Evolutionary conservation across 2,113 vertebrate genomes (phyloP).

Genomic region (Micronycteris hirsuta): DNA sequence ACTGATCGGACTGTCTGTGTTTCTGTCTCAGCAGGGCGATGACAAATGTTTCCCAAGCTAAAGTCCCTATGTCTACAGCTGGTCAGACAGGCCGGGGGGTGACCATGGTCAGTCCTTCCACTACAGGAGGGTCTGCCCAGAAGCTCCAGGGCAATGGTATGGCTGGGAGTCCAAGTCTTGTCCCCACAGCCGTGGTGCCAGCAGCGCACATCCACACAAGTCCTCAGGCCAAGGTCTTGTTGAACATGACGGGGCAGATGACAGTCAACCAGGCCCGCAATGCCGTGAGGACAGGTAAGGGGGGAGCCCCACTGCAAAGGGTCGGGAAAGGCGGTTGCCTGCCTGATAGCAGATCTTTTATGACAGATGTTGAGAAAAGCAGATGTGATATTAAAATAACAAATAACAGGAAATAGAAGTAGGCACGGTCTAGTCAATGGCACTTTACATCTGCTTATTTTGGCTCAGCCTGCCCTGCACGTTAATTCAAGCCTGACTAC

Average conservation of each 20-base stretch:
- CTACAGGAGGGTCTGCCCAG: conserved; percentile 78
- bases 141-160: conserved; percentile 86
- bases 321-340: not conserved
- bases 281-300: conserved; percentile 92
- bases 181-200: conserved; percentile 85
- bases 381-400: not conserved
- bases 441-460: not conserved
- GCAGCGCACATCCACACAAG: conserved; percentile 90
- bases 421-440: too few relatives aligned
- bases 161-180: conserved; percentile 80
- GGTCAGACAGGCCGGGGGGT: conserved; percentile 87
- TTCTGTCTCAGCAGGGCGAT: conserved; percentile 81
- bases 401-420: not conserved
- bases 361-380: not conserved
- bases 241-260: conserved; percentile 95
- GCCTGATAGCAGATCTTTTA: not conserved
- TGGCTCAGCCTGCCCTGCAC: too few relatives aligned
- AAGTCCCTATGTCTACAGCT: conserved; percentile 87
- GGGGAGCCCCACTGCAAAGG: fast-evolving
- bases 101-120: conserved; percentile 88
- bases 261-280: conserved; percentile 97
- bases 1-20: not conserved
- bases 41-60: conserved; percentile 89
- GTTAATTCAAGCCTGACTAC: not conserved
- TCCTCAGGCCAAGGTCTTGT: conserved; percentile 91